Base-by-base conservation (phyloP, 2,888 invertebrate genomes). In the Folsomia candida region DNA sequence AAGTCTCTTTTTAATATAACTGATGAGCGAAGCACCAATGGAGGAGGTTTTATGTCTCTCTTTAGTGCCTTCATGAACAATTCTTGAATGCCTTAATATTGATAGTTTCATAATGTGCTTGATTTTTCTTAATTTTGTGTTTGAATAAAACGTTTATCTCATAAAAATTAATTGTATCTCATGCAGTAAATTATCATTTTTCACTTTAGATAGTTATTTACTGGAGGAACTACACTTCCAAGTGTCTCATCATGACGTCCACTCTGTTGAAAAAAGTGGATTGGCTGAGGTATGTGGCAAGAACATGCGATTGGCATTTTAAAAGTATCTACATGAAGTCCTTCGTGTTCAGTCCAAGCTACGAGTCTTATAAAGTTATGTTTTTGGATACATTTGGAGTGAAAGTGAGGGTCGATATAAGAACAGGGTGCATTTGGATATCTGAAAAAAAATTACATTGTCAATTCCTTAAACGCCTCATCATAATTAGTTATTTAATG, bases 351-450 rank as follows among this genome's bases (percentile, higher is more conserved):
- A 29, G 81, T 81, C 81, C 82, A 83, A 0, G 82, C 81, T 26
- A 83, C 76, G 9, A 83, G 76, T 14, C 83, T 79, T 28, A 83
- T 83, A 68, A 82, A 82, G 69, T 82, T 82, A 71, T 82, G 81
- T 11, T 83, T 81, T 73, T 83, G 83, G 27, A 81, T 79, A 75
- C 83, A 83, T 3, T 81, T 80, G 3, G 83, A 82, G 63, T 81
- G 80, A 68, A 81, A 80, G 68, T 81, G 81, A 24, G 81, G 79
- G 4, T 81, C 81, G 1, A 83, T 81, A 69, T 82, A 83, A 69
- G 81, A 82, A 77, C 83, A 83, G 3, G 80, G 76, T 37, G 76
- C 76, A 51, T 77, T 73, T 14, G 75, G 63, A 61, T 73, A 75
- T 51, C 74, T 77, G 67, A 9, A 65, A 62, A 29, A 67, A 14